Evolutionary conservation across 2,797 vertebrate genomes (phyloP).

Genomic region (Sebastes cheni): DNA sequence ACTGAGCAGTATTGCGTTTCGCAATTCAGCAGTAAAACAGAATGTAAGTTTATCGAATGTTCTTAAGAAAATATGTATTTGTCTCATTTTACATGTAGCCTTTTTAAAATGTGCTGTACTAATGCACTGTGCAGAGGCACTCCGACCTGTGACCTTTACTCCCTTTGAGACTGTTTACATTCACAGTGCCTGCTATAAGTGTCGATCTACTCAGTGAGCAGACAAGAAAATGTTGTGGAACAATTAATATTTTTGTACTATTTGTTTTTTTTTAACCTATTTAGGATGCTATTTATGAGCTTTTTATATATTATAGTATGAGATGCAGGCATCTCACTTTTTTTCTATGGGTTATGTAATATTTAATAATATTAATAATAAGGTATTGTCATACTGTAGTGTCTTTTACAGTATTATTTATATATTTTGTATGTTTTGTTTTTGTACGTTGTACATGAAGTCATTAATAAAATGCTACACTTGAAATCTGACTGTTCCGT

Average conservation of each 20-base stretch:
- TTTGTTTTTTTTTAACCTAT: conserved; percentile 39
- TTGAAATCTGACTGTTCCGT: neutral
- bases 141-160: conserved; percentile 23
- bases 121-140: conserved; percentile 31
- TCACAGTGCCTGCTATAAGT: conserved; percentile 30
- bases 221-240: neutral
- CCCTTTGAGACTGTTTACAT: conserved; percentile 63
- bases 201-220: conserved; percentile 8
- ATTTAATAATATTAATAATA: conserved; percentile 62
- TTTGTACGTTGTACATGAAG: conserved; percentile 21
- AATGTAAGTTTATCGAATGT: conserved; percentile 18
- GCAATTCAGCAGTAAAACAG: neutral
- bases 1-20: neutral
- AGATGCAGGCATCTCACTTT: conserved; percentile 71
- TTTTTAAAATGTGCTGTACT: conserved; percentile 16
- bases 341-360: conserved; percentile 27
- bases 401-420: conserved; percentile 55
- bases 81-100: conserved; percentile 4
- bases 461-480: conserved; percentile 40
- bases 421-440: conserved; percentile 48
- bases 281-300: conserved; percentile 65
- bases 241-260: conserved; percentile 49
- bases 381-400: conserved; percentile 44
- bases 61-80: neutral
- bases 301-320: conserved; percentile 52